Percentiles rank a stretch among this genome's conserved stretches.
These are phyloP conservation scores for Meteorus cinctellus DNA, from an alignment of 2,888 invertebrate species.

Conservation along the genomic window DNA sequence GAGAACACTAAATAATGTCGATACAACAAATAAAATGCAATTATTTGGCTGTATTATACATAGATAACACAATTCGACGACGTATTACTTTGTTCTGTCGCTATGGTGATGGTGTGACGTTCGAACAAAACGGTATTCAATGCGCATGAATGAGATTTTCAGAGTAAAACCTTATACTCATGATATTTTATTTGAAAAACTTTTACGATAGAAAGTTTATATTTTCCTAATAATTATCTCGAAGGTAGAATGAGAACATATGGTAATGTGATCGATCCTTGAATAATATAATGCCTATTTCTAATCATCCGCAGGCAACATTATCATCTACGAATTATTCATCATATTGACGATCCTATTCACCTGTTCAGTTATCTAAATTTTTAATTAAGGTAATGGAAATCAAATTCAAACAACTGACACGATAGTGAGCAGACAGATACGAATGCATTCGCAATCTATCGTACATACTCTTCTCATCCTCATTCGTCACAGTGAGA, in stretches of 20 bases:
- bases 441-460: too few relatives aligned
- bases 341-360: too few relatives aligned
- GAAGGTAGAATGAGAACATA: not conserved
- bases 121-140: too few relatives aligned
- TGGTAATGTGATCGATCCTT: not conserved
- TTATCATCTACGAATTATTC: too few relatives aligned
- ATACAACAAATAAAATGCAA: not conserved
- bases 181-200: not conserved
- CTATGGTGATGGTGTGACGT: constrained; percentile 9
- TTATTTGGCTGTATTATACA: not conserved
- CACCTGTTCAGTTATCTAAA: too few relatives aligned
- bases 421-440: not conserved
- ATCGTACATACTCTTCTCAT: too few relatives aligned
- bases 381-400: too few relatives aligned
- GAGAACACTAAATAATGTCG: not conserved
- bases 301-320: too few relatives aligned
- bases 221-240: not conserved
- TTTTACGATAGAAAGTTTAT: not conserved
- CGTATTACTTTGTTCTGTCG: not conserved
- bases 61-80: not conserved
- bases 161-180: too few relatives aligned
- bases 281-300: not conserved
- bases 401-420: too few relatives aligned
- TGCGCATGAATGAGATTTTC: too few relatives aligned
- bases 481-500: too few relatives aligned